Percentiles rank a stretch among this genome's conserved stretches.
These are phyloP conservation scores for Rhopalosiphum padi DNA, from an alignment of 1,140 invertebrate genomes.

Conservation along the genomic window DNA sequence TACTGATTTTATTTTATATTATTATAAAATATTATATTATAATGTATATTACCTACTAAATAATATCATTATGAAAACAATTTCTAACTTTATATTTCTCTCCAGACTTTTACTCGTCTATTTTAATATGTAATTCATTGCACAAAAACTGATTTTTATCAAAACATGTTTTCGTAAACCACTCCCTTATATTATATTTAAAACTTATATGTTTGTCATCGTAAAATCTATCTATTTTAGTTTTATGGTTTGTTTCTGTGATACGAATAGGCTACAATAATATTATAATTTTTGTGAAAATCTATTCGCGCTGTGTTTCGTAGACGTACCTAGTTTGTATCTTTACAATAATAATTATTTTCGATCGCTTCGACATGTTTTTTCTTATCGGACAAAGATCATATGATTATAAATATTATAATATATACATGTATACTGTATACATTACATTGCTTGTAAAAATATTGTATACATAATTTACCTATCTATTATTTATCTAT, in stretches of 20 bases:
- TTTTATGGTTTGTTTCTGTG: constrained; percentile 57
- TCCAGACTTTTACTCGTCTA: constrained; percentile 36
- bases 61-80: not conserved
- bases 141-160: constrained; percentile 40
- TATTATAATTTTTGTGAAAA: constrained; percentile 26
- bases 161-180: constrained; percentile 35
- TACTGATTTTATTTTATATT: constrained; percentile 15
- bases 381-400: constrained; percentile 15
- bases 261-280: constrained; percentile 40
- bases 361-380: constrained; percentile 30
- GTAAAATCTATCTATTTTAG: constrained; percentile 38
- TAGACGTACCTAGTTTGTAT: constrained; percentile 37
- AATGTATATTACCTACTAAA: not conserved
- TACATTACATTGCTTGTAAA: constrained; percentile 40
- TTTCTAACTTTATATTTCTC: constrained; percentile 28
- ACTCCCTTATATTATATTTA: constrained; percentile 33
- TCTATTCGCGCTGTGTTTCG: constrained; percentile 28
- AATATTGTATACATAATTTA: constrained; percentile 34
- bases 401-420: not conserved
- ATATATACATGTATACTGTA: constrained; percentile 22
- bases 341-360: constrained; percentile 13
- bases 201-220: not conserved
- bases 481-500: constrained; percentile 35
- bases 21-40: constrained; percentile 30
- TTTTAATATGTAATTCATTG: constrained; percentile 45